Conservation (phyloP, 2,797 vertebrate species). For the Periophthalmus magnuspinnatus region DNA sequence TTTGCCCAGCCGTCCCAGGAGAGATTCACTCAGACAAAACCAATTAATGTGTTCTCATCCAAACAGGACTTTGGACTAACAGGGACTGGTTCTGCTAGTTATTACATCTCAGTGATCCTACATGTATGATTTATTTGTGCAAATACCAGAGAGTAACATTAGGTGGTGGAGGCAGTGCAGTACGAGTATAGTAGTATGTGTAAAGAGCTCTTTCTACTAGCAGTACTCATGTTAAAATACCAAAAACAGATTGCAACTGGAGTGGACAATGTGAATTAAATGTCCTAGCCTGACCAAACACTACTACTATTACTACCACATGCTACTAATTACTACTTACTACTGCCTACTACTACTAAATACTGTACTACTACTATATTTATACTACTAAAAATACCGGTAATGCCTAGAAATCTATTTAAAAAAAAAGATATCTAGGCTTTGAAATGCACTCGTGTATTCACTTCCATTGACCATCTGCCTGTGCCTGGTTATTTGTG, state of each 20-base stretch:
- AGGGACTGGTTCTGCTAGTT: not conserved
- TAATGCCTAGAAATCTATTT: too few relatives aligned
- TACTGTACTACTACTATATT: not conserved
- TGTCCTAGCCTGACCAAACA: too few relatives aligned
- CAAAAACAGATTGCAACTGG: too few relatives aligned
- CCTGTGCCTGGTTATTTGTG: conserved; percentile 35
- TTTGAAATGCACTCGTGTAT: not conserved
- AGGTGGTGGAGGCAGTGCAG: not conserved
- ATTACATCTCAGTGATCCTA: not conserved
- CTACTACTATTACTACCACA: too few relatives aligned
- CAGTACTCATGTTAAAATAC: too few relatives aligned
- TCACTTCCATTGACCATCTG: conserved; percentile 48
- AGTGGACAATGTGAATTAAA: too few relatives aligned
- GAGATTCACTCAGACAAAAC: conserved; percentile 45
- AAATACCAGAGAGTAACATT: not conserved
- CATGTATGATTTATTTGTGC: not conserved
- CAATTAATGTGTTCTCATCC: conserved; percentile 43
- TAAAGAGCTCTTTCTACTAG: not conserved
- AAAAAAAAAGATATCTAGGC: too few relatives aligned
- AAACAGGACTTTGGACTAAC: conserved; percentile 15
- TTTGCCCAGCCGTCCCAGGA: conserved; percentile 43
- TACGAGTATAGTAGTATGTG: not conserved
- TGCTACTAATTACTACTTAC: too few relatives aligned
- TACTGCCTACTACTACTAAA: too few relatives aligned
- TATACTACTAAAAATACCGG: not conserved